Base-by-base conservation (phyloP, 1,140 invertebrate genomes). In the Trachymyrmex septentrionalis region DNA sequence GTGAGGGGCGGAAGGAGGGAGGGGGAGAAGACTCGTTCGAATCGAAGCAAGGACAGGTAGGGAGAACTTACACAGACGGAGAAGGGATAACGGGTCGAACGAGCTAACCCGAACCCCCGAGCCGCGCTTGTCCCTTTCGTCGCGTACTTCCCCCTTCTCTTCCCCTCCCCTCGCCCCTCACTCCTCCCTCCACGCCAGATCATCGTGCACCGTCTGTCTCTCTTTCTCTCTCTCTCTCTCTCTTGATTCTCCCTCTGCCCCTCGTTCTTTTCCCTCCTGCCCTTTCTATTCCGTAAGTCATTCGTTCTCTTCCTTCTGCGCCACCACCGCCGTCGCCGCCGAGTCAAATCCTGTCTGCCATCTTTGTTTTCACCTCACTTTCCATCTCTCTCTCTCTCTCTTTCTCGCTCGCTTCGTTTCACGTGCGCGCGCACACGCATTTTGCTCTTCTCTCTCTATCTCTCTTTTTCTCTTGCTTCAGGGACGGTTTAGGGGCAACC, bases 41-140 rank as follows among this genome's bases (percentile, higher is more conserved):
- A 93, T 93, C 91, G 88, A 93, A 90, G 91, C 92, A 93, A 92
- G 92, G 90, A 89, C 92, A 93, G 90, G 92, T 92, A 91, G 92
- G 90, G 89, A 85, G 53, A 76, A 77, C 64, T 85, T 64, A 12
- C 34, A 16, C 14, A 12, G 73, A 14, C 27, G 53, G 88, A 92
- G 93, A 91, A 92, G 94, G 94, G 94, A 95, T 95, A 95, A 95
- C 95, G 94, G 95, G 95, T 95, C 95, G 95, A 95, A 95, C 94
- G 94, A 95, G 95, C 95, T 95, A 95, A 95, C 93, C 94, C 93
- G 92, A 95, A 93, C 91, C 91, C 87, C 92, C 90, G 73, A 90
- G 66, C 87, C 75, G 69, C 86, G 67, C 91, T 81, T 86, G 81
- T 82, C 57, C 81, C 78, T 87, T 86, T 85, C 85, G 72, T 67